A percentile compares a stretch with the other conserved stretches of the same genome.
These are phyloP conservation scores for Epicauta chinensis DNA, from an alignment of 1,140 invertebrate species.

Conservation along the genomic window DNA sequence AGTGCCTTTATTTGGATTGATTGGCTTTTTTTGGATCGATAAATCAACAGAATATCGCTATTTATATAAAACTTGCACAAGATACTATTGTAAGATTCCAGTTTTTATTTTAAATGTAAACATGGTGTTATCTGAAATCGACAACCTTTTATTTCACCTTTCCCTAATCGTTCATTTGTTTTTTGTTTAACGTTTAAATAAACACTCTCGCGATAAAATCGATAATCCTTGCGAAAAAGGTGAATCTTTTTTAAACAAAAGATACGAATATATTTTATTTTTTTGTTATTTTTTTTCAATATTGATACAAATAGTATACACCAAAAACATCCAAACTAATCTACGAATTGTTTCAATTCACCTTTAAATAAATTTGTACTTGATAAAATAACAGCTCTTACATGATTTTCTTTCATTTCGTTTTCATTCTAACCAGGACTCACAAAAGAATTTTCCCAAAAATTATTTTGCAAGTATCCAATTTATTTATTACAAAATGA, in stretches of 20 bases:
- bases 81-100: background rate
- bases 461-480: constrained; percentile 19
- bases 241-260: constrained; percentile 20
- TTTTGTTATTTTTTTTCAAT: constrained; percentile 2
- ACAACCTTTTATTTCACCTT: background rate
- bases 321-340: constrained; percentile 38
- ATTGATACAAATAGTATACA: constrained; percentile 39
- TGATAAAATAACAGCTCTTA: constrained; percentile 32
- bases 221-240: too few species aligned
- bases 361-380: constrained; percentile 40
- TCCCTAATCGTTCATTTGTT: too few species aligned
- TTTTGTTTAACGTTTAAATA: too few species aligned
- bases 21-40: constrained; percentile 4
- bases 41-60: background rate
- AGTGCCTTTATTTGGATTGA: constrained; percentile 5
- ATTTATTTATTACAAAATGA: constrained; percentile 26
- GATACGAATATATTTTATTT: constrained; percentile 39
- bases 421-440: constrained; percentile 20
- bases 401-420: too few species aligned
- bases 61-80: too few species aligned
- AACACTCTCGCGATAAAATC: too few species aligned
- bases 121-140: background rate
- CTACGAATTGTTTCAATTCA: constrained; percentile 29
- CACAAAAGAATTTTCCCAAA: constrained; percentile 17
- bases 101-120: background rate